Base-by-base conservation (phyloP, 2,888 invertebrate genomes). In the Adela reaumurella region DNA sequence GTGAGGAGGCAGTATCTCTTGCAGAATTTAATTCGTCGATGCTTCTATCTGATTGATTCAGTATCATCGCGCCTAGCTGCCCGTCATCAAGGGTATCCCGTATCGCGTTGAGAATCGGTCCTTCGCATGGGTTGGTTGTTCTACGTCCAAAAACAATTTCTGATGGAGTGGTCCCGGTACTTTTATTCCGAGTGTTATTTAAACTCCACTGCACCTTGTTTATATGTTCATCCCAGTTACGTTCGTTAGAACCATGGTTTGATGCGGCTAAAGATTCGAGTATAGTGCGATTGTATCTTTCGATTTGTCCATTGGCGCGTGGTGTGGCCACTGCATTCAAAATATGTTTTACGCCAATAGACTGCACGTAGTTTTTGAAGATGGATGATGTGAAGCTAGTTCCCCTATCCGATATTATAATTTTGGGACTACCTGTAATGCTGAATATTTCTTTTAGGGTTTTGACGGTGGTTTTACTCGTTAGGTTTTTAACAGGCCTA, bases 251-350 rank as follows among this genome's bases (percentile, higher is more conserved):
- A 16, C 20, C n/a, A 11, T 19, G 5, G 14, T 45, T 45, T 11
- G 20, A 20, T 2, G 60, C 58, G 18, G 56, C 54, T 11, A 59
- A 45, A 2, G 61, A 57, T 19, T 53, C 51, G 0, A 62, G 44
- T 16, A 64, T 49, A 1, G 60, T 64, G 1, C 59, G 50, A 49
- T 64, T 65, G 16, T 60, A 53, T 19, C 63, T 48, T 48, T 56
- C 67, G 1, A 60, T 61, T 47, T 66, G 66, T 2, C 66, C 67
- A 49, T 35, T 35, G 3, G 35, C 35, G 3, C 35, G 35, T 14
- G 35, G 35, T 14, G 35, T 35, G 6, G 35, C 35, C 14, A 35
- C 35, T 14, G 35, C 4, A 14, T 68, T 63, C 17, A 54, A 18
- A 14, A 56, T 20, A 49, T 57, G 57, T 43, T 53, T 56, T 16